Evolutionary conservation across 2,797 vertebrate species (phyloP), one percentile per base, ranked within the genome.

Genomic region (Pipistrellus pipistrellus): DNA sequence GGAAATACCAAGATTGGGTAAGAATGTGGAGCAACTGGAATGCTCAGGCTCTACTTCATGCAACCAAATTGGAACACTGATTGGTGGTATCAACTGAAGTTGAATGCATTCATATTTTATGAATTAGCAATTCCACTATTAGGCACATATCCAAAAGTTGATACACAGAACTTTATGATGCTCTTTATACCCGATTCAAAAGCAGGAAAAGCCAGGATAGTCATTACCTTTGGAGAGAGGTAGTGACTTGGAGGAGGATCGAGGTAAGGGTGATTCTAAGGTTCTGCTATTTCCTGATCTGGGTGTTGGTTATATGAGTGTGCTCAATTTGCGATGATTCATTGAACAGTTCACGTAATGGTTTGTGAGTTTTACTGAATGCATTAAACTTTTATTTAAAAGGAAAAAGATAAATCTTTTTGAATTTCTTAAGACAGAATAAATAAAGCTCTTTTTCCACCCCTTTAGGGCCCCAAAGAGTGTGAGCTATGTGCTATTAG

Each of bases 261-360:
- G 44, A 82, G 11, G 15, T 59, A 23, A 44, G 27, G n/a, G 66
- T 88, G 78, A 80, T 11, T 75, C 41, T 18, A 73, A 83, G 64
- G 35, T 57, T 38, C 41, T 35, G 82, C 51, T 78, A 71, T 78
- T 92, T 94, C 86, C 82, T 77, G 38, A 89, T 77, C 82, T 51
- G 76, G 53, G 81, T 44, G 38, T 76, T 86, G 85, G 75, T 69
- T 75, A 10, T 8, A 21, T 76, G 57, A 80, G 6, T 71, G 17
- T 59, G n/a, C 32, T 83, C 55, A 51, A 23, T 69, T 32, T 59
- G 48, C 11, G 27, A 55, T 44, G 82, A 83, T 66, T 94, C 68
- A 81, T 20, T 4, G 17, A 51, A 55, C 48, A n/a, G 4, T 46
- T 92, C 82, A 46, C 13, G 13, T 90, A 48, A 82, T 57, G 12